Conservation (phyloP, 1,140 invertebrate species). For the Manduca sexta region DNA sequence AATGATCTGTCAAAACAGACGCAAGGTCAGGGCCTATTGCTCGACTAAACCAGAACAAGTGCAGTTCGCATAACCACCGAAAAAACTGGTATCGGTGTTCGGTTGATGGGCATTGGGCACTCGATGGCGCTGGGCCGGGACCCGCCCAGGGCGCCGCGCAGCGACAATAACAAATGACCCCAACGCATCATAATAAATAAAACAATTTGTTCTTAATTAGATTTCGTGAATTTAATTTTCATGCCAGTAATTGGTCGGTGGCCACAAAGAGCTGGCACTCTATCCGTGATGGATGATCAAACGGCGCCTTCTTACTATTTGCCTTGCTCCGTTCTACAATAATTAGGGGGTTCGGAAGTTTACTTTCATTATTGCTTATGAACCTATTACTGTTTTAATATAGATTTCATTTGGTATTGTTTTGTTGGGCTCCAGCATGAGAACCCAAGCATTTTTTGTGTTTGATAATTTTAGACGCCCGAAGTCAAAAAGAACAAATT, state of each 20-base stretch:
- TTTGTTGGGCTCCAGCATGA: slow-evolving; percentile 30
- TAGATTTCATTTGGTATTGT: slow-evolving; percentile 54
- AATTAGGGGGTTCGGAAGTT: slow-evolving; percentile 69
- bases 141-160: slow-evolving; percentile 54
- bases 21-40: too few species aligned
- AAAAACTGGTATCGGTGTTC: slow-evolving; percentile 41
- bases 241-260: slow-evolving; percentile 71
- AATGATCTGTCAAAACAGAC: too few species aligned
- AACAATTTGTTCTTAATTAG: slow-evolving; percentile 74
- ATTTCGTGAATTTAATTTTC: slow-evolving; percentile 74
- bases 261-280: slow-evolving; percentile 60
- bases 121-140: slow-evolving; percentile 8
- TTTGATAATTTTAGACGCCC: too few species aligned
- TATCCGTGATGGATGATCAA: slow-evolving; percentile 71
- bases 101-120: slow-evolving; percentile 29
- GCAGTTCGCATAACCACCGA: too few species aligned
- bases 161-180: slow-evolving; percentile 66
- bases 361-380: slow-evolving; percentile 65
- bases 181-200: slow-evolving; percentile 72
- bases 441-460: slow-evolving; percentile 12
- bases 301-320: slow-evolving; percentile 65
- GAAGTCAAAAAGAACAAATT: too few species aligned
- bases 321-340: slow-evolving; percentile 51
- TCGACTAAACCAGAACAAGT: too few species aligned
- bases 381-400: slow-evolving; percentile 65